Conservation (phyloP, 1,140 invertebrate genomes). For the Ericerus pela region DNA sequence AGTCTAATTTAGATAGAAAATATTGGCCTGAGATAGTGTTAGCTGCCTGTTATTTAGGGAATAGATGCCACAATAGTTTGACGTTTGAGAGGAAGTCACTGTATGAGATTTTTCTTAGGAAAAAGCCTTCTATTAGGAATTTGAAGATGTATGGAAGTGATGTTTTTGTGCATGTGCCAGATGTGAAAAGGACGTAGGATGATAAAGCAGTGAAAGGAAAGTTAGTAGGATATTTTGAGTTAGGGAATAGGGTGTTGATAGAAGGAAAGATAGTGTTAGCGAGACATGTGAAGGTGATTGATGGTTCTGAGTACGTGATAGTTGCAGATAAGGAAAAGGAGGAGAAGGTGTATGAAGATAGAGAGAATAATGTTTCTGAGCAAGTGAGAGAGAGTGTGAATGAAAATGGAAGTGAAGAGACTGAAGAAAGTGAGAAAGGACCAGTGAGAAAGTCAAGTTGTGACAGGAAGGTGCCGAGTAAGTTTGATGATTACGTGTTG, state of each 20-base stretch:
- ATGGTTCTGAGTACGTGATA: neutral
- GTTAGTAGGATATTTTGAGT: constrained; percentile 23
- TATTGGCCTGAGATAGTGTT: neutral
- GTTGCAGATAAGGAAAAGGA: neutral
- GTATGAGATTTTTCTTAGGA: constrained; percentile 20
- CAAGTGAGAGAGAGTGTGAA: neutral
- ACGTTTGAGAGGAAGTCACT: constrained; percentile 18
- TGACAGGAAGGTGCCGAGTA: neutral
- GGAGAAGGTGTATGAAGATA: neutral
- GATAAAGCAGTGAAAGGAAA: constrained; percentile 16
- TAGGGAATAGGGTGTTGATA: constrained; percentile 15
- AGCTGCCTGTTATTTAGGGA: neutral
- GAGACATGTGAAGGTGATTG: neutral
- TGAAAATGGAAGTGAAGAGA: neutral
- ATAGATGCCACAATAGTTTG: constrained; percentile 3
- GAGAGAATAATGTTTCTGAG: neutral
- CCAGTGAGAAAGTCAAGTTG: neutral
- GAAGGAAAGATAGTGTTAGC: neutral
- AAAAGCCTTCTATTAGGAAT: constrained; percentile 21
- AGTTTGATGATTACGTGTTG: neutral
- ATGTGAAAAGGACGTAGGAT: constrained; percentile 25
- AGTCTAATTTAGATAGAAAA: constrained; percentile 12
- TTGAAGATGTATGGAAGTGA: constrained; percentile 26
- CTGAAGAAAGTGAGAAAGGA: too few species aligned
- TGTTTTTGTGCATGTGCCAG: constrained; percentile 19